phyloP scores from a whole-genome alignment of 1,140 invertebrate genomes.

The Onthophagus taurus region DNA sequence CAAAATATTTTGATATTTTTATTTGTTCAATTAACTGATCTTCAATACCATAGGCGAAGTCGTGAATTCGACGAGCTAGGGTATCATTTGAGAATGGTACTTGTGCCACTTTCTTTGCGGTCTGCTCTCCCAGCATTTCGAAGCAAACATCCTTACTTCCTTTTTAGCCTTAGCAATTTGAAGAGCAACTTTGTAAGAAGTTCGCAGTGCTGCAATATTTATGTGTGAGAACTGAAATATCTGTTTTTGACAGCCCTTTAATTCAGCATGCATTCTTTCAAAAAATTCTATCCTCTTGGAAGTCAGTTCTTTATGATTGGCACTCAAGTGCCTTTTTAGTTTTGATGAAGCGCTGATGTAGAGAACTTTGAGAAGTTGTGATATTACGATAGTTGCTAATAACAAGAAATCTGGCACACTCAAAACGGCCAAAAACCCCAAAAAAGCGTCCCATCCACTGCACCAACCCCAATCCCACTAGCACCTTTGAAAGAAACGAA shows the following conservation, averaged over 20 bases:
- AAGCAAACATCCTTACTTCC: constrained; percentile 7
- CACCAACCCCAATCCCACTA: too few relatives aligned
- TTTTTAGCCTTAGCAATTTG: constrained; percentile 1
- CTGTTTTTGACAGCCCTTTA: background rate
- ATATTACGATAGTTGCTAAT: too few relatives aligned
- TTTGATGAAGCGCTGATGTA: too few relatives aligned
- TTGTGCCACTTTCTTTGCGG: constrained; percentile 8
- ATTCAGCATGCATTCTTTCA: constrained; percentile 3
- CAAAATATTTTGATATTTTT: constrained; percentile 13
- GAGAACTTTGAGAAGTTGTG: too few relatives aligned
- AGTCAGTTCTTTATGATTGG: constrained; percentile 3
- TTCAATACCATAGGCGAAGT: background rate
- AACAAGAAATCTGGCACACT: too few relatives aligned
- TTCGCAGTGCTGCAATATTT: constrained; percentile 2
- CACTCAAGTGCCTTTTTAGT: too few relatives aligned
- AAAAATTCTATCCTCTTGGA: background rate
- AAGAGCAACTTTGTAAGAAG: background rate
- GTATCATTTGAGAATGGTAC: constrained; percentile 11
- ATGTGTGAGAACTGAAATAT: constrained; percentile 2
- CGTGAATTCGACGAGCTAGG: constrained; percentile 11
- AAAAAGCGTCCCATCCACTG: too few relatives aligned
- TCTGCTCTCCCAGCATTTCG: constrained; percentile 7
- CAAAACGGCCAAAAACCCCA: too few relatives aligned
- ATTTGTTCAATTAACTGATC: constrained; percentile 6
- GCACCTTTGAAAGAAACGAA: too few relatives aligned